These are phyloP conservation scores for Myanophis thanlyinensis DNA, from an alignment of 2,113 vertebrate species.

Conservation along the genomic window DNA sequence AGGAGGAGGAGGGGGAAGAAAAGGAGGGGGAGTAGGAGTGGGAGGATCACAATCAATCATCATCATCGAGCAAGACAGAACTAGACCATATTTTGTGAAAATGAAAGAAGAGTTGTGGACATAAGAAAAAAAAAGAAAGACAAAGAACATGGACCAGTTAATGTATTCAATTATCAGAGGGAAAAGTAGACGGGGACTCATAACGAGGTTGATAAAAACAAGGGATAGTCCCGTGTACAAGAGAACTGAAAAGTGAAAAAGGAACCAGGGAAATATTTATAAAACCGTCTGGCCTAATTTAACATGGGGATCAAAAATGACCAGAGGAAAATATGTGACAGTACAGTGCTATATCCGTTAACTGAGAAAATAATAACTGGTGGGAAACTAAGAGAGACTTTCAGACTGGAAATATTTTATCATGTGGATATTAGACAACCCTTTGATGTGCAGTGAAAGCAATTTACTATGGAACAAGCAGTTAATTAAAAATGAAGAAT, in stretches of 20 bases:
- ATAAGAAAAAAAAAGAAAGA: neutral
- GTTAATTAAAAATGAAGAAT: constrained; percentile 46
- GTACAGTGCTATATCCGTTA: neutral
- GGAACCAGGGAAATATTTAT: neutral
- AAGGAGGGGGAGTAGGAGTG: neutral
- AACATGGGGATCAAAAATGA: constrained; percentile 13
- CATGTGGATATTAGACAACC: constrained; percentile 1
- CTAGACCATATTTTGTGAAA: neutral
- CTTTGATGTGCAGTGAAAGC: constrained; percentile 23
- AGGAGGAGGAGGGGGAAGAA: too few relatives aligned
- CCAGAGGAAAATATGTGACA: constrained; percentile 4
- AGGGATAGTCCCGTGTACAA: accelerated
- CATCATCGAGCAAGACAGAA: neutral
- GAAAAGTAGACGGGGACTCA: neutral
- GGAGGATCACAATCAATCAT: neutral
- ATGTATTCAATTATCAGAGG: neutral
- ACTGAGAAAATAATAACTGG: neutral
- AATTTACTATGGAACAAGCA: constrained; percentile 44
- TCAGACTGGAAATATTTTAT: neutral
- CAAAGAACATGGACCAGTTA: neutral
- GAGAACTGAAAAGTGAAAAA: neutral
- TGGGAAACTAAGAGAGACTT: neutral
- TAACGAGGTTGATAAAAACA: neutral
- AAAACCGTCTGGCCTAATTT: neutral
- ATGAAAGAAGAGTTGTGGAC: neutral